Base-by-base conservation (phyloP, 2,888 invertebrate genomes). In the Coecobrya sp. region DNA sequence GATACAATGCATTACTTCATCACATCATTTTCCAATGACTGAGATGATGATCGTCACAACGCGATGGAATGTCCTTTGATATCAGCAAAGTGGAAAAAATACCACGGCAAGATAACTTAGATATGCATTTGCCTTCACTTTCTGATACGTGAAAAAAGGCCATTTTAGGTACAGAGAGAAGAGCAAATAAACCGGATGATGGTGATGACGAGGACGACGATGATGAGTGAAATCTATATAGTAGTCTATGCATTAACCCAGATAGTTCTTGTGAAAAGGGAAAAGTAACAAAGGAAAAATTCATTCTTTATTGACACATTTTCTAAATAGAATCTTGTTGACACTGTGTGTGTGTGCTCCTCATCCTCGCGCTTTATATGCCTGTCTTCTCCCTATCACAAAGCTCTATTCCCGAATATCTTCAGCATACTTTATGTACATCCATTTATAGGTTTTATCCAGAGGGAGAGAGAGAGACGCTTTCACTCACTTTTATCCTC, bases 281-380 rank as follows among this genome's bases (percentile, higher is more conserved):
- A 45, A 79, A 73, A 86, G 52, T 52, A 86, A 19, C n/a, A 68
- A 25, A 79, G 36, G 27, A 62, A 16, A 82, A 89, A 89, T 45
- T 81, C 49, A 68, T 81, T 65, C 81, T 81, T 68, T 88, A 82
- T 82, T 89, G 89, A 88, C 82, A 82, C 49, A 82, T 89, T 82
- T 68, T 70, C 82, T 89, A 89, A 89, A 89, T 70, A 89, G 82
- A 89, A 70, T 89, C 82, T 70, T 89, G 70, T 89, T 82, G 70
- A 89, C 82, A 89, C 82, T 70, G 45, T 76, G 42, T 11, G 73
- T 22, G 5, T 65, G 19, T 76, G 11, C 36, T 76, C n/a, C 27
- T 45, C 25, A 45, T 76, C 45, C 42, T 19, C 70, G 42, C 13
- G 2, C 36, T 49, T 49, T 65, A 27, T 65, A 5, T 65, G 10